Evolutionary conservation across 2,113 vertebrate species (phyloP), one percentile per base, ranked within the genome.

Genomic region (Apeltes quadracus): DNA sequence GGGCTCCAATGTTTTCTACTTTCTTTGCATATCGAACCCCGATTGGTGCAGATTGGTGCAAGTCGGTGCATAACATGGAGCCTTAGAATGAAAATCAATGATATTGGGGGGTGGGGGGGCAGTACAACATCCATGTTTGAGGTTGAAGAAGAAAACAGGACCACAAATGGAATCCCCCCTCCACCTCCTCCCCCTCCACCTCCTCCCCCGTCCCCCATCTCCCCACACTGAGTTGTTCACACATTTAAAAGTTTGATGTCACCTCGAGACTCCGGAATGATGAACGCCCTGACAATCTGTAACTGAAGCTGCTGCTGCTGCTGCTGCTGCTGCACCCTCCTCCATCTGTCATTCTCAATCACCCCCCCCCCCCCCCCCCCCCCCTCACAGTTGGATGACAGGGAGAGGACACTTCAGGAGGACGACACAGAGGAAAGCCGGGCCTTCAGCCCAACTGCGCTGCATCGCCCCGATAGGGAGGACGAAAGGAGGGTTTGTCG

Each of bases 301-400:
- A 66, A 50, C 61, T 72, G 65, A 84, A 65, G 63, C 61, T 66
- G 74, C 66, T 50, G 50, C 58, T 39, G 0, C 25, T 61, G 56
- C 69, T 70, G 61, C 34, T 7, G 32, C n/a, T n/a, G n/a, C n/a
- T n/a, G n/a, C n/a, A n/a, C n/a, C n/a, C n/a, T n/a, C n/a, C n/a
- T n/a, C n/a, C n/a, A n/a, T n/a, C 73, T 78, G 65, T 79, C 72
- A 62, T 25, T 22, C 61, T 66, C 56, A 59, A 69, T 64, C 75
- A 56, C 20, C 0, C 32, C 63, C 69, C n/a, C 36, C 3, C 59
- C 72, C n/a, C n/a, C n/a, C n/a, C n/a, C n/a, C n/a, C n/a, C n/a
- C n/a, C n/a, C n/a, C n/a, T n/a, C n/a, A 71, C 69, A 58, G 72
- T 69, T 3, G 61, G 54, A 62, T 61, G 61, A 3, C 69, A 53